phyloP scores from a whole-genome alignment of 2,113 vertebrate genomes.

The Heptranchias perlo region DNA sequence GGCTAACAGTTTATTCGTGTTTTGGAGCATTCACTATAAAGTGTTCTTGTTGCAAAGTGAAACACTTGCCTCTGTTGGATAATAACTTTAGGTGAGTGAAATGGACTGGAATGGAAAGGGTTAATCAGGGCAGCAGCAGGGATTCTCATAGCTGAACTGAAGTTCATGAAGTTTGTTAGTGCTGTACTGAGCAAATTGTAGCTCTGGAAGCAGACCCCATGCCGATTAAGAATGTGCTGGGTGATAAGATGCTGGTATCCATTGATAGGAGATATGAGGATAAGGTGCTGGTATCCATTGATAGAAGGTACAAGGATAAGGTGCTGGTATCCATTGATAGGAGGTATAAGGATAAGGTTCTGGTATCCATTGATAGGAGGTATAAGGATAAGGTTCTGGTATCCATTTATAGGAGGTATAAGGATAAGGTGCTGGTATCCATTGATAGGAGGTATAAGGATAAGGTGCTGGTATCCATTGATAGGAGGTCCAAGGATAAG shows the following conservation, averaged over 20 bases:
- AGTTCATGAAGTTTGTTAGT: background rate
- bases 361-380: background rate
- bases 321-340: no score
- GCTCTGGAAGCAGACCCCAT: background rate
- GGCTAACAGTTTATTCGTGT: background rate
- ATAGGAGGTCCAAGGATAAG: background rate
- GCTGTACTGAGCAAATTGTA: background rate
- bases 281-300: background rate
- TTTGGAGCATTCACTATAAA: background rate
- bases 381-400: background rate
- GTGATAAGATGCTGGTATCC: background rate
- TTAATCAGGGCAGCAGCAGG: background rate
- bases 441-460: background rate
- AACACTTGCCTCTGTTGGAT: background rate
- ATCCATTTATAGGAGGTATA: no score
- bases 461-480: background rate
- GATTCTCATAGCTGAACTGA: background rate
- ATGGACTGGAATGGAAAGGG: background rate
- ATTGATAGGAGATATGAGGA: background rate
- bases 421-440: background rate
- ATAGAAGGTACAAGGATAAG: no score
- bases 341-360: background rate
- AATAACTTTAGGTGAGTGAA: background rate
- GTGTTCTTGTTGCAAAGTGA: no score
- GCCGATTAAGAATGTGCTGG: background rate